phyloP scores from a whole-genome alignment of 2,888 invertebrate species.

The Liodrosophila aerea region DNA sequence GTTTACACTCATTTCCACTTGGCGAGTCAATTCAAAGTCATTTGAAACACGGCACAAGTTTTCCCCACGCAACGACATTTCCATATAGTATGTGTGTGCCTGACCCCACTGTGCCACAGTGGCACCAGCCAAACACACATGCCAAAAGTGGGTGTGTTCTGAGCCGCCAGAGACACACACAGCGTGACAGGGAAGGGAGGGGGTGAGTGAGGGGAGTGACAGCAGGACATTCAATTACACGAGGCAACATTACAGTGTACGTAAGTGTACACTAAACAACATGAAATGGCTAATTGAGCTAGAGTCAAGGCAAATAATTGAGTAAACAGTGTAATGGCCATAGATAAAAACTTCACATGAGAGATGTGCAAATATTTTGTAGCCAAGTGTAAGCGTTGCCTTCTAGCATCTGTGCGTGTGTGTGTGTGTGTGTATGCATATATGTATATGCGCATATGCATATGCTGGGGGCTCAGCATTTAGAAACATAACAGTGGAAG shows the following conservation, averaged over 20 bases:
- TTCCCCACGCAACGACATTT: constrained; percentile 16
- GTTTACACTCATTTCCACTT: constrained; percentile 21
- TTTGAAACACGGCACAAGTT: constrained; percentile 33
- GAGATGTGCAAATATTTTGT: constrained; percentile 56
- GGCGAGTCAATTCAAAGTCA: constrained; percentile 42
- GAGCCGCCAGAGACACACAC: constrained; percentile 7
- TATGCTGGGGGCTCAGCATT: constrained; percentile 11
- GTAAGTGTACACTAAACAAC: constrained; percentile 28
- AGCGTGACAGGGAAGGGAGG: no score
- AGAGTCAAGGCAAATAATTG: neutral
- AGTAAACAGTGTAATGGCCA: neutral
- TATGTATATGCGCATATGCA: constrained; percentile 2
- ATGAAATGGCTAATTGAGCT: constrained; percentile 12
- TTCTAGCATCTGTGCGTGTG: constrained; percentile 46
- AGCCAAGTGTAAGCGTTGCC: constrained; percentile 34
- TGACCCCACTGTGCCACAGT: constrained; percentile 15
- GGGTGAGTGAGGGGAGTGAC: neutral
- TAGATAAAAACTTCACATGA: constrained; percentile 7
- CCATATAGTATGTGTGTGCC: constrained; percentile 3
- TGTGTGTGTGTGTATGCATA: constrained; percentile 21
- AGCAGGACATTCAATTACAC: constrained; percentile 51
- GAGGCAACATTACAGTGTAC: constrained; percentile 11
- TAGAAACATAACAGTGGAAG: constrained; percentile 9
- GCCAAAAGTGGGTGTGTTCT: constrained; percentile 39
- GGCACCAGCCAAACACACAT: constrained; percentile 21